These are phyloP conservation scores for Lithobates pipiens DNA, from an alignment of 2,797 vertebrate genomes.

Conservation along the genomic window DNA sequence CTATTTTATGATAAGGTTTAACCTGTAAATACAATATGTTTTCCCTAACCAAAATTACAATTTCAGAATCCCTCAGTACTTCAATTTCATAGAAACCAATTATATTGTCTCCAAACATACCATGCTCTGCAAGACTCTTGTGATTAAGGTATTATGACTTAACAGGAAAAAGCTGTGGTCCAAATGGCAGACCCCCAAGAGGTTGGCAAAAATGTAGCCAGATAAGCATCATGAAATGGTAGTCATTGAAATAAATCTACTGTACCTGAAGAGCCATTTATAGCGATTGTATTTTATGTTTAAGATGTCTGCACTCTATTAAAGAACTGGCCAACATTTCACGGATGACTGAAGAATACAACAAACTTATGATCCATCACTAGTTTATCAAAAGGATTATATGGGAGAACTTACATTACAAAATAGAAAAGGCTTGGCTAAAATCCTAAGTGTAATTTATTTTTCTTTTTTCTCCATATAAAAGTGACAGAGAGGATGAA, in stretches of 20 bases:
- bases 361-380: slow-evolving; percentile 40
- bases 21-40: slow-evolving; percentile 10
- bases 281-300: slow-evolving; percentile 22
- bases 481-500: slow-evolving; percentile 15
- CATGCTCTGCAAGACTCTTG: neutral
- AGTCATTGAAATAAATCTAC: slow-evolving; percentile 19
- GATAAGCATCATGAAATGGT: slow-evolving; percentile 29
- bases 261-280: slow-evolving; percentile 44
- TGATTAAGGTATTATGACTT: slow-evolving; percentile 8
- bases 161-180: neutral
- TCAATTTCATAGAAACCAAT: neutral
- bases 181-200: slow-evolving; percentile 44
- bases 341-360: slow-evolving; percentile 31
- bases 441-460: slow-evolving; percentile 29
- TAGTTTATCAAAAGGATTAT: slow-evolving; percentile 40
- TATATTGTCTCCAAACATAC: neutral
- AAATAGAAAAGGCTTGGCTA: slow-evolving; percentile 37
- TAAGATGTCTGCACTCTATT: neutral
- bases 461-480: slow-evolving; percentile 14
- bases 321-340: slow-evolving; percentile 16
- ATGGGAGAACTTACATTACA: slow-evolving; percentile 32
- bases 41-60: neutral
- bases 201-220: slow-evolving; percentile 12
- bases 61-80: neutral
- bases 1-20: slow-evolving; percentile 23